A percentile compares a stretch with the other conserved stretches of the same genome.
Conservation (phyloP, 2,888 invertebrate species). For the Blera fallax region DNA sequence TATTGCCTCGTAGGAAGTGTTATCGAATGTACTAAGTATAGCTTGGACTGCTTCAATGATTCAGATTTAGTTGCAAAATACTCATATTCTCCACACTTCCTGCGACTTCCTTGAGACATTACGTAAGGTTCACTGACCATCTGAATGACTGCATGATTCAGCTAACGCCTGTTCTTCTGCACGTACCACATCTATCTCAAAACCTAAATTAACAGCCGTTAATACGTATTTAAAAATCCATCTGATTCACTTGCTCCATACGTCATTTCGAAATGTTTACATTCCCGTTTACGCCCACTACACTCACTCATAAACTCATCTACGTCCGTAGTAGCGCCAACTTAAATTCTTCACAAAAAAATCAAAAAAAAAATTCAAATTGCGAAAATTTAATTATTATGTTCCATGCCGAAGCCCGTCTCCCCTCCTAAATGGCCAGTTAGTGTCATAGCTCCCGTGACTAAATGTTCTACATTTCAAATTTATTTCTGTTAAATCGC, state of each 20-base stretch:
- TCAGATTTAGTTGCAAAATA: too few relatives aligned
- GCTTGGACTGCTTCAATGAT: too few relatives aligned
- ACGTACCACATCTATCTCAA: not conserved
- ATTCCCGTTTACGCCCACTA: slow-evolving; percentile 10
- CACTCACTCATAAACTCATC: not conserved
- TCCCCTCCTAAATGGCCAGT: not conserved
- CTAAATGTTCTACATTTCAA: slow-evolving; percentile 23
- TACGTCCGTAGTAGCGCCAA: slow-evolving; percentile 3
- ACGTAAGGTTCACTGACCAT: not conserved
- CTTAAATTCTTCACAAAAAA: not conserved
- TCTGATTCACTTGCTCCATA: not conserved
- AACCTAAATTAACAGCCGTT: not conserved
- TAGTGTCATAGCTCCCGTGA: slow-evolving; percentile 37
- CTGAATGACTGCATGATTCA: not conserved
- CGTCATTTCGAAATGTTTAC: slow-evolving; percentile 11
- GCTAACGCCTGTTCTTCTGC: not conserved
- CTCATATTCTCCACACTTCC: too few relatives aligned
- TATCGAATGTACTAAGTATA: too few relatives aligned
- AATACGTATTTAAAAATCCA: not conserved
- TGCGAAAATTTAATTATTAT: not conserved
- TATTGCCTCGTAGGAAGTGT: too few relatives aligned
- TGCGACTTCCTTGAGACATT: too few relatives aligned
- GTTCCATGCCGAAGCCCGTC: not conserved
- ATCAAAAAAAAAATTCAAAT: not conserved
- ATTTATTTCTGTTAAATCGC: slow-evolving; percentile 50